Conservation (phyloP, 2,113 vertebrate species). For the Manacus vitellinus region DNA sequence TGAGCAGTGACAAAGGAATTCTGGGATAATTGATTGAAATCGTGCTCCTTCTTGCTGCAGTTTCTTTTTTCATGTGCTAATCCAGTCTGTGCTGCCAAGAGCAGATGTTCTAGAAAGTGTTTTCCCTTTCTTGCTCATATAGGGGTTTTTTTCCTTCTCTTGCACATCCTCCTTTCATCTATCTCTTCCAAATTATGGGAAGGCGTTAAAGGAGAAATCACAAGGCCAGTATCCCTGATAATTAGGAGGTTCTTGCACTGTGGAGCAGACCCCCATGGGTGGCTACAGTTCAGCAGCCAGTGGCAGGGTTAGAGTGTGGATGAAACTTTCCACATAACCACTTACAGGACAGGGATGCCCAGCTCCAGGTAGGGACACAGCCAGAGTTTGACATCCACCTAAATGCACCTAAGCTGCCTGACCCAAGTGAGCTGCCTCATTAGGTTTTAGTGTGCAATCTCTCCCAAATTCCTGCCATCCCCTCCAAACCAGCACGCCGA, state of each 20-base stretch:
- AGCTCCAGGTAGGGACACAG: not conserved
- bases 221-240: not conserved
- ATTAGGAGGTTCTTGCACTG: not conserved
- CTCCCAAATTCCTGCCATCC: not conserved
- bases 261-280: not conserved
- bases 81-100: not conserved
- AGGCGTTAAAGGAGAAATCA: not conserved
- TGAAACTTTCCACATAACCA: not conserved
- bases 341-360: not conserved
- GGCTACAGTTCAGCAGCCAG: not conserved
- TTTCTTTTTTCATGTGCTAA: not conserved
- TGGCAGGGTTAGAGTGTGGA: not conserved
- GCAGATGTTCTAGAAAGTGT: not conserved
- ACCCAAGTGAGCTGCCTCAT: not conserved
- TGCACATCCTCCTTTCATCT: not conserved
- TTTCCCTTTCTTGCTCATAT: not conserved
- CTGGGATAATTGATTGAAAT: constrained; percentile 1
- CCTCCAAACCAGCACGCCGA: rapidly evolving
- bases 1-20: not conserved
- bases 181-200: not conserved
- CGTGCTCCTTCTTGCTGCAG: not conserved
- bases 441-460: not conserved
- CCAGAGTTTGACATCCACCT: not conserved
- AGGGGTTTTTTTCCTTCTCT: not conserved
- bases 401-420: not conserved